A percentile compares a stretch with the other conserved stretches of the same genome.
Conservation (phyloP, 2,888 invertebrate genomes). For the Xestobium rufovillosum region DNA sequence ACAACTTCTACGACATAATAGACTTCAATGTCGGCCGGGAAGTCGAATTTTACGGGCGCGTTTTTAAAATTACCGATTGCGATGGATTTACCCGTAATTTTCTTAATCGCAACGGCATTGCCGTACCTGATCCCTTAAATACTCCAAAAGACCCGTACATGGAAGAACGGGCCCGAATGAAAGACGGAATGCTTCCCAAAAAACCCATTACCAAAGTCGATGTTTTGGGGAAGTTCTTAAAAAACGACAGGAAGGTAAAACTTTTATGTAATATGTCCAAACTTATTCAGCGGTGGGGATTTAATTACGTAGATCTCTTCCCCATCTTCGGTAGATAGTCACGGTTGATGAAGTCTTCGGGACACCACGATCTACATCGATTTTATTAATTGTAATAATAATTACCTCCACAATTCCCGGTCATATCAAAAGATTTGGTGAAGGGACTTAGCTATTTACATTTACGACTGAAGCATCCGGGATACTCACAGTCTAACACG, state of each 20-base stretch:
- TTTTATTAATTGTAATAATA: too few species aligned
- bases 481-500: too few species aligned
- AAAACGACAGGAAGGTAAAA: constrained; percentile 61
- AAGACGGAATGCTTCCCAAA: constrained; percentile 37
- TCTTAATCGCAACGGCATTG: constrained; percentile 74
- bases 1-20: constrained; percentile 72
- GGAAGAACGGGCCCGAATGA: constrained; percentile 41
- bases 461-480: too few species aligned
- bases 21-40: constrained; percentile 82
- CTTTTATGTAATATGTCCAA: too few species aligned
- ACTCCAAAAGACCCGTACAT: constrained; percentile 50
- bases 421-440: too few species aligned
- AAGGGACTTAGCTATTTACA: too few species aligned
- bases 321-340: too few species aligned
- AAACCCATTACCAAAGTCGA: constrained; percentile 53
- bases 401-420: too few species aligned
- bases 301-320: too few species aligned
- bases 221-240: constrained; percentile 72
- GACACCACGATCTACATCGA: too few species aligned
- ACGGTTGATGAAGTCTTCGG: too few species aligned
- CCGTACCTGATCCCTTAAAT: constrained; percentile 64
- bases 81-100: constrained; percentile 83
- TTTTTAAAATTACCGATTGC: constrained; percentile 74
- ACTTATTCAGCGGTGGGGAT: too few species aligned
- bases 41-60: constrained; percentile 72